Conservation (phyloP, 1,140 invertebrate species). For the Anastrepha ludens region DNA sequence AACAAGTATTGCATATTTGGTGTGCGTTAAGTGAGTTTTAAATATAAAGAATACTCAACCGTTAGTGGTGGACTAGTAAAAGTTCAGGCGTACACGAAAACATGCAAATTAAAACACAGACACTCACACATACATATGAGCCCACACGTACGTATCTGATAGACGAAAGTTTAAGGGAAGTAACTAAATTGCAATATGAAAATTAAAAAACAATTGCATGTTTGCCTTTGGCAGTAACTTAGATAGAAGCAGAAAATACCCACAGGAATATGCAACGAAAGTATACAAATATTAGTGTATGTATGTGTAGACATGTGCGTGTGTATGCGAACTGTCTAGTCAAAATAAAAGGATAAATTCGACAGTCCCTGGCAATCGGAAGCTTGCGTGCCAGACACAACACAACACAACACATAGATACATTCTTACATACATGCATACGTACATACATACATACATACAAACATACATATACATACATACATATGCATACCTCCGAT, state of each 20-base stretch:
- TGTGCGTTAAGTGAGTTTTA: neutral
- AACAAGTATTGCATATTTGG: neutral
- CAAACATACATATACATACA: neutral
- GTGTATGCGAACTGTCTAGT: constrained; percentile 22
- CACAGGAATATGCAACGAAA: neutral
- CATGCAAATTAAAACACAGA: no score
- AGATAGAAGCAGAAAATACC: neutral
- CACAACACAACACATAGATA: no score
- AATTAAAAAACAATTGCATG: constrained; percentile 21
- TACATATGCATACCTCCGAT: no score
- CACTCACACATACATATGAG: neutral
- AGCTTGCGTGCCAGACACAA: no score
- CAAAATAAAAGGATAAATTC: constrained; percentile 22
- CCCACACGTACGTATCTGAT: neutral
- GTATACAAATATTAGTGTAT: neutral
- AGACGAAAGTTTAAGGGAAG: neutral
- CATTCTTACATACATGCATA: neutral
- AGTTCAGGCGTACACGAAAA: no score
- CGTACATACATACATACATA: neutral
- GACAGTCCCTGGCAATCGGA: neutral
- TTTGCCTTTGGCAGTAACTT: neutral
- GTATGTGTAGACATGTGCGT: neutral
- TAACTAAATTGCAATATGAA: neutral
- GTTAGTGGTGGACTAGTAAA: neutral
- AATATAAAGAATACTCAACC: neutral